Evolutionary conservation across 1,140 invertebrate species (phyloP).

Genomic region (Solenopsis invicta): DNA sequence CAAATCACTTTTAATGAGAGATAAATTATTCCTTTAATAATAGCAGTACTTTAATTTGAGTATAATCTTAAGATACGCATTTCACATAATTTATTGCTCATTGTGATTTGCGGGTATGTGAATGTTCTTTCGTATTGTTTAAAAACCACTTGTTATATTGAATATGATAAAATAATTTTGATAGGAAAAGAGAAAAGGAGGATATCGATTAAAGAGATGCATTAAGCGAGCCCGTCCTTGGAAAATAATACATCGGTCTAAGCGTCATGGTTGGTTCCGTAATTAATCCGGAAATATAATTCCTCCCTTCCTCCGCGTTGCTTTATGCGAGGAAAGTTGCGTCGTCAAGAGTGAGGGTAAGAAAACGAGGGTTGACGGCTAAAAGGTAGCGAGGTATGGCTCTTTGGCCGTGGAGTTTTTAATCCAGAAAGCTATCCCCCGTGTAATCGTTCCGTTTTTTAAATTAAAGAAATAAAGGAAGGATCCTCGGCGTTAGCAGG

Average conservation of each 20-base stretch:
- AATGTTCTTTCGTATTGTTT: not conserved
- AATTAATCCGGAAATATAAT: constrained; percentile 71
- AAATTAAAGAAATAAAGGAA: constrained; percentile 84
- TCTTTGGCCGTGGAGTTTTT: constrained; percentile 76
- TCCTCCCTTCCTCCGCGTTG: constrained; percentile 27
- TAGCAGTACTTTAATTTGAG: not conserved
- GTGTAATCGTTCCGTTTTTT: constrained; percentile 83
- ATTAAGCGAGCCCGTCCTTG: not conserved
- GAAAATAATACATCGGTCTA: constrained; percentile 7
- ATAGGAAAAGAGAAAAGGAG: no score
- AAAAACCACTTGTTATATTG: not conserved
- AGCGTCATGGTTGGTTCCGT: constrained; percentile 58
- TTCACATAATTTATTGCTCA: not conserved
- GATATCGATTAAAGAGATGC: not conserved
- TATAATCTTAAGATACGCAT: not conserved
- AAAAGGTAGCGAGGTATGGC: constrained; percentile 58
- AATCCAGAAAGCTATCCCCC: constrained; percentile 80
- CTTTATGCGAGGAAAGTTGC: constrained; percentile 68
- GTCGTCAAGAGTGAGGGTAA: constrained; percentile 49
- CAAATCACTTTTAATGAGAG: no score
- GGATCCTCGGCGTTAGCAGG: constrained; percentile 65
- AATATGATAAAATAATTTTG: constrained; percentile 1
- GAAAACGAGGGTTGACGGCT: constrained; percentile 68
- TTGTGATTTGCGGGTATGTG: no score
- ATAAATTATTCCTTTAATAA: not conserved